Conservation (phyloP, 1,140 invertebrate genomes). For the Zaprionus nigranus region DNA sequence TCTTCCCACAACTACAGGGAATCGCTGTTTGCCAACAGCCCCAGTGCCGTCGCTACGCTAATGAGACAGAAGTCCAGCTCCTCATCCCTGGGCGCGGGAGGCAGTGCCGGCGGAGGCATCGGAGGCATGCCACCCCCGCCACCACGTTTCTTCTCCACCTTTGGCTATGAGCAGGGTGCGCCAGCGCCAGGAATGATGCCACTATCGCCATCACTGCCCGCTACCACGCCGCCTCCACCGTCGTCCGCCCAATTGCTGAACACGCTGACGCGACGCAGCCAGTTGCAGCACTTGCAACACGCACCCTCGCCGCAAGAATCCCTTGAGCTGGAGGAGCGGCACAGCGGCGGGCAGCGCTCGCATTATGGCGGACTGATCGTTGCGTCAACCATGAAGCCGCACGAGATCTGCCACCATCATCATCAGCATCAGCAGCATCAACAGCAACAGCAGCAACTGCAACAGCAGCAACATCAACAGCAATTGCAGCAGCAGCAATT, state of each 20-base stretch:
- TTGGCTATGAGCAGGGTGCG: conserved; percentile 74
- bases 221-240: conserved; percentile 52
- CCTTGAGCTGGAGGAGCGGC: conserved; percentile 64
- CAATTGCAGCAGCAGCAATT: conserved; percentile 29
- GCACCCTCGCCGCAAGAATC: conserved; percentile 56
- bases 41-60: conserved; percentile 63
- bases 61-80: conserved; percentile 80
- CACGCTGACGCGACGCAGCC: conserved; percentile 66
- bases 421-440: conserved; percentile 78
- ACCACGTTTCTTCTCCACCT: conserved; percentile 79
- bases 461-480: conserved; percentile 44
- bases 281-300: conserved; percentile 59
- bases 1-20: conserved; percentile 57
- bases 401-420: conserved; percentile 80
- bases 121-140: conserved; percentile 60
- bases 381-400: conserved; percentile 51
- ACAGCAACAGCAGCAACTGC: conserved; percentile 54
- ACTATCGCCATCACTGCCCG: conserved; percentile 39
- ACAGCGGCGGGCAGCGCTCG: conserved; percentile 59
- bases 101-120: conserved; percentile 27
- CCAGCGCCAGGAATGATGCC: conserved; percentile 18
- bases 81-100: conserved; percentile 58
- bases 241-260: conserved; percentile 38
- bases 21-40: conserved; percentile 81
- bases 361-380: conserved; percentile 70